phyloP scores from a whole-genome alignment of 2,888 invertebrate genomes.

The Lysandra bellargus region DNA sequence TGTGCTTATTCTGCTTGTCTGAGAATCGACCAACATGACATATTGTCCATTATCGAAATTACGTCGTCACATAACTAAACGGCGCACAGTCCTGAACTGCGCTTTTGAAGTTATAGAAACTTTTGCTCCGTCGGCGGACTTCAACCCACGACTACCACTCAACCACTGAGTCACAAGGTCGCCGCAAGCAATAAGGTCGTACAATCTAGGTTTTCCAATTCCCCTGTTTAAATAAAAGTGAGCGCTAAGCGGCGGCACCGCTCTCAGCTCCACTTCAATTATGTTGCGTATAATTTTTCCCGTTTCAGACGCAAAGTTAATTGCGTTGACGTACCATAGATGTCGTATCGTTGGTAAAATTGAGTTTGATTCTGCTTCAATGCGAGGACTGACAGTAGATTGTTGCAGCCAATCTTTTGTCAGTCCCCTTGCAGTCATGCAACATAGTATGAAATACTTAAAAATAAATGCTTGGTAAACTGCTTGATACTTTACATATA shows the following conservation, averaged over 20 bases:
- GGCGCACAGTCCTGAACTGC: too few relatives aligned
- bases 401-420: too few relatives aligned
- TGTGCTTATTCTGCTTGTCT: too few relatives aligned
- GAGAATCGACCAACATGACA: too few relatives aligned
- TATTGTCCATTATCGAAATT: too few relatives aligned
- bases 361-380: neutral
- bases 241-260: neutral
- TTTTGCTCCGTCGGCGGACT: neutral
- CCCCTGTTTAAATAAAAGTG: neutral
- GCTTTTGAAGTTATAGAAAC: too few relatives aligned
- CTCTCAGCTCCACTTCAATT: neutral
- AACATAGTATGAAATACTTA: too few relatives aligned
- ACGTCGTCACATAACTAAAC: too few relatives aligned
- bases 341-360: neutral
- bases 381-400: too few relatives aligned
- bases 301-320: conserved; percentile 4
- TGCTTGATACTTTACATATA: too few relatives aligned
- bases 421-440: too few relatives aligned
- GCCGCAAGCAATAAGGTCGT: neutral
- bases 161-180: neutral
- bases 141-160: neutral
- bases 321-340: neutral
- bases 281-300: conserved; percentile 9
- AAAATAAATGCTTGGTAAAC: too few relatives aligned
- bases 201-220: conserved; percentile 5